Base-by-base conservation (phyloP, 2,113 vertebrate genomes). In the Caranx ignobilis region DNA sequence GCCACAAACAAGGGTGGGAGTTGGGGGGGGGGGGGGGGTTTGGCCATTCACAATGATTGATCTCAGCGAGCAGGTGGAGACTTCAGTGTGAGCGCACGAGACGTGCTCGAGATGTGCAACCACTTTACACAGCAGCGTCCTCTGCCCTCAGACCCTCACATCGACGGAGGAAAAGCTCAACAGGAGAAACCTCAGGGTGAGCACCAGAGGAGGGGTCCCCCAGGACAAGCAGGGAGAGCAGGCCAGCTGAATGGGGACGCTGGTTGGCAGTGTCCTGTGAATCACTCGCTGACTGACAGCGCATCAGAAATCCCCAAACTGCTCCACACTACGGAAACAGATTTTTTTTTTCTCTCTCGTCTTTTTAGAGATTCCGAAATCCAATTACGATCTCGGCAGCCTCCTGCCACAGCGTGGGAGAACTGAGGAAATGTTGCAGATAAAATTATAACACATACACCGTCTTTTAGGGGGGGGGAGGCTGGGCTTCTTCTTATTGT, bases 41-140 rank as follows among this genome's bases (percentile, higher is more conserved):
- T 78, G 41, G 75, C 67, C 61, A 10, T 54, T 70, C 11, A 69
- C 26, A 61, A 19, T 62, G 32, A 84, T 74, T 71, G 79, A 71
- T 75, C 41, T 5, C 41, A 34, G 71, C 21, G 59, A 68, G 63
- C 82, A 84, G 79, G 75, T 84, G 71, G 26, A 67, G 45, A 26
- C 21, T 1, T 0, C 69, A 60, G 34, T 34, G 41, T n/a, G 74
- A 55, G 54, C 21, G 47, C 39, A 63, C 45, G 69, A 45, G 54
- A 80, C 26, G 26, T 26, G 26, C 26, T 26, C 26, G 26, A 26
- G 26, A 26, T 26, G 26, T 26, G 26, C 1, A 1, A 26, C 26
- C 26, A 26, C 26, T 26, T 26, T 26, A 26, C 26, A 26, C 26
- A 26, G 26, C 26, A 26, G 26, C 26, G 1, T 26, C 26, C 26